Evolutionary conservation across 2,888 invertebrate species (phyloP).

Genomic region (Theodoxus fluviatilis): DNA sequence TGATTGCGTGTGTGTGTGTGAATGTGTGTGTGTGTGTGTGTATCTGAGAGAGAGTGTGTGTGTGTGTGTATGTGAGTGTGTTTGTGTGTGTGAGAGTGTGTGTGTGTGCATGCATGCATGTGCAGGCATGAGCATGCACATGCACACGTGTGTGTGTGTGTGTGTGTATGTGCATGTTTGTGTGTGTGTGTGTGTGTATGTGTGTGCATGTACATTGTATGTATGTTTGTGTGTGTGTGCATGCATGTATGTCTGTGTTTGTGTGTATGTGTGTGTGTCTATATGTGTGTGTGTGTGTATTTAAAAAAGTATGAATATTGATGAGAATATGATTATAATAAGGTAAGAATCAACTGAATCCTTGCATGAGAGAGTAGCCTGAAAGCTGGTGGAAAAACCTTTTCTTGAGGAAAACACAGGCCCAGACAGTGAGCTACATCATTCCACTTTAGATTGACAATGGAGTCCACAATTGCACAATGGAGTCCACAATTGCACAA

Average conservation of each 20-base stretch:
- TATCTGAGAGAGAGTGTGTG: background rate
- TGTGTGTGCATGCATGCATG: conserved; percentile 3
- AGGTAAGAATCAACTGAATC: too few relatives aligned
- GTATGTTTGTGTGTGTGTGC: conserved; percentile 3
- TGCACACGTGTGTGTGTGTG: background rate
- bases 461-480: too few relatives aligned
- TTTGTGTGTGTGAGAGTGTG: background rate
- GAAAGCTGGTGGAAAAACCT: too few relatives aligned
- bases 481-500: too few relatives aligned
- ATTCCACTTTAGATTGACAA: too few relatives aligned
- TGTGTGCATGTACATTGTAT: background rate
- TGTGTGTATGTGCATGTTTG: background rate
- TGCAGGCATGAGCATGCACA: background rate
- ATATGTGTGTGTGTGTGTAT: too few relatives aligned
- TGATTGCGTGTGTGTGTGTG: conserved; percentile 8
- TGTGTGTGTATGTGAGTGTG: conserved; percentile 13
- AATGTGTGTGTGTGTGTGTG: background rate
- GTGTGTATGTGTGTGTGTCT: background rate
- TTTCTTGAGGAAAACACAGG: too few relatives aligned
- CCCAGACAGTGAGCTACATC: too few relatives aligned
- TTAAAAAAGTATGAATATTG: too few relatives aligned
- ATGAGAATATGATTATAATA: too few relatives aligned
- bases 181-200: background rate
- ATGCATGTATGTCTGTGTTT: conserved; percentile 2
- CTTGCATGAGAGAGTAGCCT: too few relatives aligned